phyloP scores from a whole-genome alignment of 2,113 vertebrate genomes.

The Ictidomys tridecemlineatus region DNA sequence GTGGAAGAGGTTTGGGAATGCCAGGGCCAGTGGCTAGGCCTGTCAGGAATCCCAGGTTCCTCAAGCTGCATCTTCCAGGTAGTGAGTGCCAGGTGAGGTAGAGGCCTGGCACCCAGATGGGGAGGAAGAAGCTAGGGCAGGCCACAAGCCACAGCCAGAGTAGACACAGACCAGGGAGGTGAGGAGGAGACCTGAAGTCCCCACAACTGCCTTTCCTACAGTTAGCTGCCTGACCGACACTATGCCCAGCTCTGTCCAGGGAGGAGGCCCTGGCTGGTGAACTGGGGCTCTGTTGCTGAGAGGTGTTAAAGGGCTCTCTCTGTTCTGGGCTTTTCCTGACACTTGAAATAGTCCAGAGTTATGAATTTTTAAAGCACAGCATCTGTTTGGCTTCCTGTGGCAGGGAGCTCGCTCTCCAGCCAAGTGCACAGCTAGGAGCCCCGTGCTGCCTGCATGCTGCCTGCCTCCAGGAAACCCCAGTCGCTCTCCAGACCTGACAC shows the following conservation, averaged over 20 bases:
- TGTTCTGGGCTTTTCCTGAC: constrained; percentile 86
- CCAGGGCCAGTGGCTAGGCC: constrained; percentile 71
- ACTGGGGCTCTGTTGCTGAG: neutral
- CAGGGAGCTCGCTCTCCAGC: constrained; percentile 80
- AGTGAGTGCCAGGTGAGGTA: neutral
- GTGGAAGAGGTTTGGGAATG: constrained; percentile 76
- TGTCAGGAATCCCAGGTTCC: neutral
- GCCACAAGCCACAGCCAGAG: neutral
- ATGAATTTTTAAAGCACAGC: constrained; percentile 91
- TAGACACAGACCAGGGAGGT: neutral
- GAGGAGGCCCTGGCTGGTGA: constrained; percentile 7
- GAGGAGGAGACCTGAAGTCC: neutral
- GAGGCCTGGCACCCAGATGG: neutral
- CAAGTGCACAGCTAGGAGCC: constrained; percentile 42
- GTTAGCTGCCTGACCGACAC: neutral
- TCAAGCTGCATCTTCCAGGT: neutral
- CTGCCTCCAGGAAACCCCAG: neutral
- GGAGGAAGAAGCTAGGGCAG: neutral
- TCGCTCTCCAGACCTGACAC: neutral
- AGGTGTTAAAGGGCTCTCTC: constrained; percentile 84
- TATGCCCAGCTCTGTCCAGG: neutral
- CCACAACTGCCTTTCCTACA: neutral
- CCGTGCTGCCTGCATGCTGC: neutral
- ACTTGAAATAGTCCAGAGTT: constrained; percentile 90
- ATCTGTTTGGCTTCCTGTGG: constrained; percentile 87